Conservation (phyloP, 2,888 invertebrate species). For the Agrotis ipsilon region DNA sequence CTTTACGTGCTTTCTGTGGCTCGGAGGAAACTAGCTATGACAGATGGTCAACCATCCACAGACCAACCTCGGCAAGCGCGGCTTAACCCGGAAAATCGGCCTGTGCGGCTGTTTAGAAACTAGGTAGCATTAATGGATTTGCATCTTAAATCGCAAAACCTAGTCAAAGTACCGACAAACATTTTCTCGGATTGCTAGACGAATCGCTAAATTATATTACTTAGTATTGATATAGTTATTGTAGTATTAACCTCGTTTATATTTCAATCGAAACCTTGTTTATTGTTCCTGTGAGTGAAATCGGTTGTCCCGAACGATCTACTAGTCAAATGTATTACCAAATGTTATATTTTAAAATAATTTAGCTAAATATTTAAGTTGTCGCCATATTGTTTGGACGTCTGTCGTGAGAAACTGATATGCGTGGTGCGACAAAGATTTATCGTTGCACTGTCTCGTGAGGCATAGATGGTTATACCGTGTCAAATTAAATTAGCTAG, state of each 20-base stretch:
- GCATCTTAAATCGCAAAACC: conserved; percentile 1
- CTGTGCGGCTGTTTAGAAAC: no score
- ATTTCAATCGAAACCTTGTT: conserved; percentile 40
- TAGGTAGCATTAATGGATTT: no score
- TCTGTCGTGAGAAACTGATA: conserved; percentile 10
- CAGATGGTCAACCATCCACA: no score
- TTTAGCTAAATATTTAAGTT: conserved; percentile 67
- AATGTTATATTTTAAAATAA: conserved; percentile 74
- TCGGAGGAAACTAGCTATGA: no score
- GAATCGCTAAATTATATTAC: conserved; percentile 44
- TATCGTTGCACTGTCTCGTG: neutral
- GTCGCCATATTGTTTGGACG: conserved; percentile 56
- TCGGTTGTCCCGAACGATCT: conserved; percentile 63
- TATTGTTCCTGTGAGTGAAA: conserved; percentile 52
- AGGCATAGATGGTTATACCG: neutral
- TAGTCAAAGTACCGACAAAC: conserved; percentile 21
- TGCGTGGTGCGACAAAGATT: neutral
- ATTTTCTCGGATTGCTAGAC: conserved; percentile 33
- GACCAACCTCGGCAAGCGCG: no score
- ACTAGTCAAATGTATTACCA: conserved; percentile 82
- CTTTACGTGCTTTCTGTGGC: no score
- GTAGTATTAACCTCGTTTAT: conserved; percentile 46
- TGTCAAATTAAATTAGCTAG: neutral
- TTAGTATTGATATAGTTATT: conserved; percentile 54
- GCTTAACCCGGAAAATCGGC: no score